phyloP scores from a whole-genome alignment of 1,140 invertebrate genomes.

The Drosophila setifemur region DNA sequence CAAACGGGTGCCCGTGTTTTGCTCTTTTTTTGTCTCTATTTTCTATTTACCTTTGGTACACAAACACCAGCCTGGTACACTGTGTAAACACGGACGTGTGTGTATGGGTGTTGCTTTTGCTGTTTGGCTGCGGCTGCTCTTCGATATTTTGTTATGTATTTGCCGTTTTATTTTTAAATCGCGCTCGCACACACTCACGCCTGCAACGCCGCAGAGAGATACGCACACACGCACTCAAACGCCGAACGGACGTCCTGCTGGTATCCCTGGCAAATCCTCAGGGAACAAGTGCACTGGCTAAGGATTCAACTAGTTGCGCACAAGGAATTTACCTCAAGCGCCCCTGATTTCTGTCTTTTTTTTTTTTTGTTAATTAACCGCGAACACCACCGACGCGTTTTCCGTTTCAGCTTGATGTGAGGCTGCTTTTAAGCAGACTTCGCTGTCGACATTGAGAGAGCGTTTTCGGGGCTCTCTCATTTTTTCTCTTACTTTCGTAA shows the following conservation, averaged over 20 bases:
- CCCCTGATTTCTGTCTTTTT: too few species aligned
- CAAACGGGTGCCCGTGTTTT: too few species aligned
- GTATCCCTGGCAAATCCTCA: constrained; percentile 1
- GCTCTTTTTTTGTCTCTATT: constrained; percentile 32
- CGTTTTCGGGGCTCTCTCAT: too few species aligned
- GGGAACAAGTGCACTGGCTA: not conserved
- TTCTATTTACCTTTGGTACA: constrained; percentile 73
- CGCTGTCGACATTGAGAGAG: too few species aligned
- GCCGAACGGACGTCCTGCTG: not conserved
- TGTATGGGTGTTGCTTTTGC: constrained; percentile 44
- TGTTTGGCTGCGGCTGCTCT: constrained; percentile 52
- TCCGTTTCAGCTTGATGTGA: too few species aligned
- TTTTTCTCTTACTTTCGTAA: too few species aligned
- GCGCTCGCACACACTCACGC: constrained; percentile 27
- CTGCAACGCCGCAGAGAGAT: not conserved
- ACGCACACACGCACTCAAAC: not conserved
- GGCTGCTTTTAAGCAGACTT: too few species aligned
- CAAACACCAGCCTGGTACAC: constrained; percentile 48
- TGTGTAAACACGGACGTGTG: constrained; percentile 60
- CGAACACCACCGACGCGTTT: not conserved
- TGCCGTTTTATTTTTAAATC: constrained; percentile 76
- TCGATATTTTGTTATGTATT: constrained; percentile 75
- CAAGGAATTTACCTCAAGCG: not conserved
- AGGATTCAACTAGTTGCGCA: constrained; percentile 26
- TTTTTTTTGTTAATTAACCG: not conserved